Percentiles rank a stretch among this genome's conserved stretches.
These are phyloP conservation scores for Odontophorus gujanensis DNA, from an alignment of 2,113 vertebrate genomes.

Conservation along the genomic window DNA sequence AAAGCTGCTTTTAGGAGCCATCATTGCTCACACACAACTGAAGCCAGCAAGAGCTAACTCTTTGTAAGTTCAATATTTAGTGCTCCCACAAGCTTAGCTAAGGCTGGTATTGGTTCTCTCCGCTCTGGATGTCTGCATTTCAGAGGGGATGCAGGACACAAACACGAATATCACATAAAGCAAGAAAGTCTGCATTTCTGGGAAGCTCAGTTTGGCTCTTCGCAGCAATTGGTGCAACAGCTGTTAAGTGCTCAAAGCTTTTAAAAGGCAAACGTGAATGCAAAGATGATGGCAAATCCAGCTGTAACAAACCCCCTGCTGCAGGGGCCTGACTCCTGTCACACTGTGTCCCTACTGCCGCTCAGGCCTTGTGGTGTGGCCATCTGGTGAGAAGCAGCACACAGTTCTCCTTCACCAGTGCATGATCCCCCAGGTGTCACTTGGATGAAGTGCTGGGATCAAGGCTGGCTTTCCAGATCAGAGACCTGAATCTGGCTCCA, in stretches of 20 bases:
- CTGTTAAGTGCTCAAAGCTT: neutral
- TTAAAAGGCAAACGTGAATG: neutral
- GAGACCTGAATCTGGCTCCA: neutral
- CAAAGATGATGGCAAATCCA: conserved; percentile 39
- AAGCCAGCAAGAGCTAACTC: neutral
- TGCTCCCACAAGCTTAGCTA: neutral
- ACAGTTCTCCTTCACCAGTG: neutral
- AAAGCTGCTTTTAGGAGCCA: neutral
- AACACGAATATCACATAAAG: neutral
- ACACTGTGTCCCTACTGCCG: neutral
- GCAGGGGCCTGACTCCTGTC: neutral
- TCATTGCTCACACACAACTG: neutral
- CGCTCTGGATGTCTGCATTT: neutral
- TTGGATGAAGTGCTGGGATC: neutral
- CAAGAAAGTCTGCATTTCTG: neutral
- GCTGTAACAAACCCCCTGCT: neutral
- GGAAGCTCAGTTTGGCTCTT: neutral
- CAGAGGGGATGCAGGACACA: neutral
- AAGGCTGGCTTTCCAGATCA: neutral
- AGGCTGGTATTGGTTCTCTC: neutral
- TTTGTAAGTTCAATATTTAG: neutral
- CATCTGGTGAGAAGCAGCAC: neutral
- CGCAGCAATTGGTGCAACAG: neutral
- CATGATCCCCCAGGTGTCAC: neutral
- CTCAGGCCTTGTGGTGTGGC: neutral